Percentiles rank a stretch among this genome's conserved stretches.
Evolutionary conservation across 2,113 vertebrate genomes (phyloP).

Genomic region (Chroicocephalus ridibundus): DNA sequence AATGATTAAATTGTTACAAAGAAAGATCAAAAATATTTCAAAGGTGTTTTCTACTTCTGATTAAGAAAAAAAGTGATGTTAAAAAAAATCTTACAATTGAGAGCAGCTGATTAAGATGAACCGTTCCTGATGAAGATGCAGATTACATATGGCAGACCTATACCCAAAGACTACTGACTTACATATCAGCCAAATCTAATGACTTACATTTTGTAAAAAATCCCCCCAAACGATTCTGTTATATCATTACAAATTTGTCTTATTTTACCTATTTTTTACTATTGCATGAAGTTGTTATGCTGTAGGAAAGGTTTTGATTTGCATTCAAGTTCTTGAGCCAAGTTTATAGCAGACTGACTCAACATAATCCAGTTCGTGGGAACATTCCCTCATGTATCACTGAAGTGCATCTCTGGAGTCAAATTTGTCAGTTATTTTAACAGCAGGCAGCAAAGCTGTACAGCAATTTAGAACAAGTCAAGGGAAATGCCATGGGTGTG

Average conservation of each 20-base stretch:
- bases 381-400: background rate
- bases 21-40: background rate
- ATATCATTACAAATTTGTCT: background rate
- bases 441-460: background rate
- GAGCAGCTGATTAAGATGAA: background rate
- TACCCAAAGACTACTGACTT: background rate
- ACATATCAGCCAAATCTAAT: background rate
- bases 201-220: background rate
- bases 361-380: background rate
- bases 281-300: background rate
- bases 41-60: fast-evolving
- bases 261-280: background rate
- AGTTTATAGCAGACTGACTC: background rate
- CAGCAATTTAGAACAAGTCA: background rate
- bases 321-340: background rate
- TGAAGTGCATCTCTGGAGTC: background rate
- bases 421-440: slow-evolving; percentile 5
- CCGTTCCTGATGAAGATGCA: background rate
- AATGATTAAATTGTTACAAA: background rate
- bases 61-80: background rate
- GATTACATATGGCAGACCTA: background rate
- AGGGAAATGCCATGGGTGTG: background rate
- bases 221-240: background rate
- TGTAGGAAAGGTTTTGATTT: background rate
- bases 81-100: background rate